These are phyloP conservation scores for Odobenus rosmarus DNA, from an alignment of 2,113 vertebrate species.

Conservation along the genomic window DNA sequence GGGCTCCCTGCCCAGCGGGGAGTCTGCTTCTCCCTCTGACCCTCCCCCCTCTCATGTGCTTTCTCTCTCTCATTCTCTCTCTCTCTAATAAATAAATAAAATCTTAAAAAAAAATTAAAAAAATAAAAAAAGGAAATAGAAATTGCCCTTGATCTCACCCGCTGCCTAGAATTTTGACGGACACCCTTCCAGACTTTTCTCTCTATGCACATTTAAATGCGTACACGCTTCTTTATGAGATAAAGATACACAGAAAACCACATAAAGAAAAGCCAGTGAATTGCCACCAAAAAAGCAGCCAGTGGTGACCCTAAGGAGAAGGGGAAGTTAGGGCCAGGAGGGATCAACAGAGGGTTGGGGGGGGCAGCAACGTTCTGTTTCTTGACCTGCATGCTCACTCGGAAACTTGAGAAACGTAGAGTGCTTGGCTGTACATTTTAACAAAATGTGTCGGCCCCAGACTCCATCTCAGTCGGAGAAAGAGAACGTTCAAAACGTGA, in stretches of 20 bases:
- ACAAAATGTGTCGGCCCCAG: not conserved
- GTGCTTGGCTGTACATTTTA: not conserved
- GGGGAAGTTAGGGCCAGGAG: not conserved
- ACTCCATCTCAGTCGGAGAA: not conserved
- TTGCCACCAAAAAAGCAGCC: not conserved
- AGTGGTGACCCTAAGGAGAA: not conserved
- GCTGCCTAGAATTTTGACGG: not conserved
- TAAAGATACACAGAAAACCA: not conserved
- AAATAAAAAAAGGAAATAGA: not conserved
- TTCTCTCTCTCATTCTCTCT: too few species aligned
- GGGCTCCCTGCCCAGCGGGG: too few species aligned
- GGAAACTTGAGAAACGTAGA: not conserved
- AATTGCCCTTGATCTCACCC: not conserved
- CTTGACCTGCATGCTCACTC: not conserved
- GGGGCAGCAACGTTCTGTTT: too few species aligned
- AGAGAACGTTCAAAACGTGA: fast-evolving
- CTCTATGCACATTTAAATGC: too few species aligned
- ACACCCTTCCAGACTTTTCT: not conserved
- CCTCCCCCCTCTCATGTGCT: too few species aligned
- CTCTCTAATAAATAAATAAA: too few species aligned
- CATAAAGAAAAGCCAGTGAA: not conserved
- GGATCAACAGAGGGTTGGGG: not conserved
- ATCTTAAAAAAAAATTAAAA: too few species aligned
- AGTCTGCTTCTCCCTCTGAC: too few species aligned
- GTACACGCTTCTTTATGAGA: fast-evolving